These are phyloP conservation scores for Operophtera brumata DNA, from an alignment of 2,888 invertebrate genomes.

Conservation along the genomic window DNA sequence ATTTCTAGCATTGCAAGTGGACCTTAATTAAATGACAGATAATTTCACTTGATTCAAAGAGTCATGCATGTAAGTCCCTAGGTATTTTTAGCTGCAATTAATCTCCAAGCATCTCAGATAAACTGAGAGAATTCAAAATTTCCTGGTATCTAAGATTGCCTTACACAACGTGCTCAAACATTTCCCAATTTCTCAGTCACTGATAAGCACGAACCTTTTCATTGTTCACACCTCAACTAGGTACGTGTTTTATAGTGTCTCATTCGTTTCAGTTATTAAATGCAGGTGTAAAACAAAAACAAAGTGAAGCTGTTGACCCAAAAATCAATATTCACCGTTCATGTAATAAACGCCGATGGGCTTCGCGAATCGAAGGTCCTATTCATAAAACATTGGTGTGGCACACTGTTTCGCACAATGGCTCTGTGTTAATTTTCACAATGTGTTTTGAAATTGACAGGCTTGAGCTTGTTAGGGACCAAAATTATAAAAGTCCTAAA, in stretches of 20 bases:
- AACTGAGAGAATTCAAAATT: conserved; percentile 10
- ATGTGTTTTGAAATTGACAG: conserved; percentile 3
- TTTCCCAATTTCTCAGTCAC: conserved; percentile 29
- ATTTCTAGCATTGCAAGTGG: too few relatives aligned
- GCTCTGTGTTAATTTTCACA: conserved; percentile 7
- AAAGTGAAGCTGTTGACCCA: conserved; percentile 68
- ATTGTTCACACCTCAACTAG: conserved; percentile 30
- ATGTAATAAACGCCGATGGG: conserved; percentile 69
- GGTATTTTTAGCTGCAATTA: not conserved
- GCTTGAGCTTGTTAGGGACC: conserved; percentile 2
- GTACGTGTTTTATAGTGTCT: conserved; percentile 37
- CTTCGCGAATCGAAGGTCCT: conserved; percentile 70
- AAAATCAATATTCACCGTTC: conserved; percentile 74
- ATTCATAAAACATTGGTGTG: conserved; percentile 65
- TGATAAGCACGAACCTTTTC: conserved; percentile 37
- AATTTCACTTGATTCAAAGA: too few relatives aligned
- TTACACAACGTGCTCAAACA: conserved; percentile 27
- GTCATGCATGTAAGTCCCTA: too few relatives aligned
- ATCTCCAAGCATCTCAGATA: conserved; percentile 4
- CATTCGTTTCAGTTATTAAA: conserved; percentile 54
- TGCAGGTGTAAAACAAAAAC: conserved; percentile 47
- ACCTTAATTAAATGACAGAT: too few relatives aligned
- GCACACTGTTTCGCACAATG: conserved; percentile 41
- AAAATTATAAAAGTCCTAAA: not conserved
- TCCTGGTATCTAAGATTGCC: conserved; percentile 28